Evolutionary conservation across 2,888 invertebrate genomes (phyloP).

Genomic region (Spodoptera exigua): DNA sequence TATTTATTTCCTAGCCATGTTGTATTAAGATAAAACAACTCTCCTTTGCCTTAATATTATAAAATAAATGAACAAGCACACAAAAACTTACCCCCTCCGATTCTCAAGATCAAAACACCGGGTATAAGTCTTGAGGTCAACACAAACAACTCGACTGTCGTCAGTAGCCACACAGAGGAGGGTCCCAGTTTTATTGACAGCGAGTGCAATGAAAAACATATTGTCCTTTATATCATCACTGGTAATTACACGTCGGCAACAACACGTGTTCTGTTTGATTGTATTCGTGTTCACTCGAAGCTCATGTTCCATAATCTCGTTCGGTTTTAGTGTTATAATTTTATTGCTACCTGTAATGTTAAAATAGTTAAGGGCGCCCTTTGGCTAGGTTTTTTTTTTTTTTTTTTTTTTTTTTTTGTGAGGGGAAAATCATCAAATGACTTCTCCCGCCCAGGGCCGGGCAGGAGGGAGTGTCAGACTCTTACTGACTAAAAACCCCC

Average conservation of each 20-base stretch:
- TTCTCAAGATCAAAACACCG: constrained; percentile 81
- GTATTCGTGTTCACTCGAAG: constrained; percentile 65
- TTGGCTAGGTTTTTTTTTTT: too few relatives aligned
- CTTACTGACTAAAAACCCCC: too few relatives aligned
- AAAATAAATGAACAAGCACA: too few relatives aligned
- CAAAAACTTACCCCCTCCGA: constrained; percentile 78
- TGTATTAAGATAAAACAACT: too few relatives aligned
- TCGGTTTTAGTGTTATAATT: constrained; percentile 78
- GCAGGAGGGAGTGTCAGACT: too few relatives aligned
- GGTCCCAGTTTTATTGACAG: constrained; percentile 80
- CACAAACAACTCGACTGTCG: constrained; percentile 80
- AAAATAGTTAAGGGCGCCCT: too few relatives aligned
- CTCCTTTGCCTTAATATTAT: too few relatives aligned
- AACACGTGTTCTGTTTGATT: constrained; percentile 66
- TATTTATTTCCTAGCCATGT: too few relatives aligned
- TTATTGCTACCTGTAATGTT: constrained; percentile 79
- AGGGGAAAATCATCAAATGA: too few relatives aligned
- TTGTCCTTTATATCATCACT: constrained; percentile 74
- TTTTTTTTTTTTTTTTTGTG: too few relatives aligned
- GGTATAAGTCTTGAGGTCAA: constrained; percentile 78
- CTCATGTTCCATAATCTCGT: constrained; percentile 77
- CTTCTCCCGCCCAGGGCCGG: too few relatives aligned
- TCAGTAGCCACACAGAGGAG: constrained; percentile 82
- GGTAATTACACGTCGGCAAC: constrained; percentile 68
- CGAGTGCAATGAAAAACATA: constrained; percentile 75